Evolutionary conservation across 2,888 invertebrate genomes (phyloP).

Genomic region (Pherbina coryleti): DNA sequence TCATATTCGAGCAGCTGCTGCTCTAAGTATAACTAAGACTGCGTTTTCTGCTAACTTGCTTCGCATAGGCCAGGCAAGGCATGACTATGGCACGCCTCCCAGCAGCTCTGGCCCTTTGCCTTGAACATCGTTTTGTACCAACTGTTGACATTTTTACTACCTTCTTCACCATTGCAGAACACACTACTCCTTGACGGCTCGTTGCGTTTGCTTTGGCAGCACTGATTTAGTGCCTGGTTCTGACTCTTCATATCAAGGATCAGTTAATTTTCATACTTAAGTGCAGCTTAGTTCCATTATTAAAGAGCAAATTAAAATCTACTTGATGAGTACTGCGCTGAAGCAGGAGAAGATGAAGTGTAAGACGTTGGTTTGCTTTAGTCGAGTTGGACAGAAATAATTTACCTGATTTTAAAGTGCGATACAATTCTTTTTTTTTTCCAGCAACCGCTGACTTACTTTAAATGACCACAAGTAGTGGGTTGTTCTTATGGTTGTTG

Average conservation of each 20-base stretch:
- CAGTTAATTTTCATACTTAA: slow-evolving; percentile 38
- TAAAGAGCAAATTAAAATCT: slow-evolving; percentile 36
- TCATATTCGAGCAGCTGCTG: not conserved
- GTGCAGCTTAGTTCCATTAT: slow-evolving; percentile 34
- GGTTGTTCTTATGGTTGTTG: not conserved
- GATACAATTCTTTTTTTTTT: not conserved
- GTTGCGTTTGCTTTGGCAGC: too few relatives aligned
- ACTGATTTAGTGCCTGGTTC: too few relatives aligned
- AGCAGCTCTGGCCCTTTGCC: not conserved
- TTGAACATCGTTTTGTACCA: not conserved
- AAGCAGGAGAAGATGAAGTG: not conserved
- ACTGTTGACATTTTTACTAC: not conserved
- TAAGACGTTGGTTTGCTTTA: not conserved
- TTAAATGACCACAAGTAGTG: slow-evolving; percentile 8
- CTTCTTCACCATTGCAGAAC: not conserved
- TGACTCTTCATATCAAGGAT: slow-evolving; percentile 29
- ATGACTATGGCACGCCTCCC: not conserved
- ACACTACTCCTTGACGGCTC: not conserved
- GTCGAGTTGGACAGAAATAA: not conserved
- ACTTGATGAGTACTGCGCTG: not conserved
- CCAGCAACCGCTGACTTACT: not conserved
- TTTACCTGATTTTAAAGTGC: slow-evolving; percentile 13
- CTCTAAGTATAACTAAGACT: not conserved
- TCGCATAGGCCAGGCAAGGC: not conserved
- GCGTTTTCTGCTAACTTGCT: not conserved